Conservation (phyloP, 2,113 vertebrate genomes). For the Glaucomys volans region DNA sequence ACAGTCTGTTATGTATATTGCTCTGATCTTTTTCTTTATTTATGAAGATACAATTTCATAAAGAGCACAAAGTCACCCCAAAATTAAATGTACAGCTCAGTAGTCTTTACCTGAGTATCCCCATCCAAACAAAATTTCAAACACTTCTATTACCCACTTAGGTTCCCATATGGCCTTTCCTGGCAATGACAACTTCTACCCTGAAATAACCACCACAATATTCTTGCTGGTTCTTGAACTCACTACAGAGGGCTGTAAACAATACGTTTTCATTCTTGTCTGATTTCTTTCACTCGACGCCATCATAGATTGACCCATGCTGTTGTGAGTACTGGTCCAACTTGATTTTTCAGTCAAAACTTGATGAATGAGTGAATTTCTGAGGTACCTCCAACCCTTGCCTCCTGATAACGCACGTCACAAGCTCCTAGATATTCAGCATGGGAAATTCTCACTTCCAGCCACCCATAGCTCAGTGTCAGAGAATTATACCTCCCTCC, state of each 20-base stretch:
- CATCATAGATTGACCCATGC: neutral
- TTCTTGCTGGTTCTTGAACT: neutral
- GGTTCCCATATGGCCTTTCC: neutral
- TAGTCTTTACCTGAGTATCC: neutral
- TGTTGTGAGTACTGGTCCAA: neutral
- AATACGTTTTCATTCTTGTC: neutral
- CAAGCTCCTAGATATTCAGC: neutral
- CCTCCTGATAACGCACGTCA: neutral
- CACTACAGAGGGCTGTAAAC: neutral
- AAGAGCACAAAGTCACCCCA: neutral
- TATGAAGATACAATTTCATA: neutral
- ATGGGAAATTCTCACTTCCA: neutral
- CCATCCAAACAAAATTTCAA: neutral
- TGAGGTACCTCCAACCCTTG: neutral
- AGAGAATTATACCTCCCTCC: neutral
- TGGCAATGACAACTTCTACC: neutral
- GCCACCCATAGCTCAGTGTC: neutral
- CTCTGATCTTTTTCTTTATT: constrained; percentile 15
- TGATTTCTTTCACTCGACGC: neutral
- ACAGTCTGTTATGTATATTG: neutral
- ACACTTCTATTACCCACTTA: neutral
- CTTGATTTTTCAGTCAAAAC: neutral
- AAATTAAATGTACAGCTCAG: neutral
- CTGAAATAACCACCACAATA: neutral
- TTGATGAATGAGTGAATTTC: neutral